Evolutionary conservation across 35 echinoderm and acorn worm genomes (phyloP), one percentile per base, ranked within the genome.

Genomic region (Hemicentrotus pulcherrimus): DNA sequence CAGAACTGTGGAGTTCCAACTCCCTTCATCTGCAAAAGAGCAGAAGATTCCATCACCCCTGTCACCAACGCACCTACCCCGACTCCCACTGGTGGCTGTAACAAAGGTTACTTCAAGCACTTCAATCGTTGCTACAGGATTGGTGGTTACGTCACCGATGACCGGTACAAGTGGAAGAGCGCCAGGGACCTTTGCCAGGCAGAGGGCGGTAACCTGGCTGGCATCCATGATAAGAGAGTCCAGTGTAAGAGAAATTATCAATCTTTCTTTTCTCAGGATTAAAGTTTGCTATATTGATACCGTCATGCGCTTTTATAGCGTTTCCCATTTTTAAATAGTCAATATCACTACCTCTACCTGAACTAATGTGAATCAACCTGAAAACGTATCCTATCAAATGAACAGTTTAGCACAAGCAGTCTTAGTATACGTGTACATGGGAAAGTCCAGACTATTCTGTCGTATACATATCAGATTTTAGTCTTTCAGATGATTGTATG

Each of bases 21-120:
- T 31, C 95, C 97, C 0, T 99, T 99, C 89, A 94, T 99, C 28
- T 99, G 98, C 55, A 97, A 98, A 93, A 97, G 94, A 86, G 19
- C 35, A 32, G 92, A 97, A 33, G 95, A 94, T 46, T 78, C 88
- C 41, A 94, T 96, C 45, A 46, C 32, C 1, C 98, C 98, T 0
- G 95, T 97, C 59, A 98, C 97, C 32, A 55, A 94, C 24, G 96
- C 91, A 31, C 98, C 98, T 31, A 95, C 96, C 28, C 24, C 95
- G 32, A 86, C 94, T 13, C 97, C 97, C 48, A 86, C 94, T 15
- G 97, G 96, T 47, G 97, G 96, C 6, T 99, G 98, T 92, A 94
- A 91, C 7, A 92, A 92, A 47, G 95, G 95, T 14, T 99, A 96
- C 95, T 92, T 95, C 15, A 95, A 97, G 47, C 33, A 96, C 32